These are phyloP conservation scores for Pimpla rufipes DNA, from an alignment of 2,888 invertebrate genomes.

Conservation along the genomic window DNA sequence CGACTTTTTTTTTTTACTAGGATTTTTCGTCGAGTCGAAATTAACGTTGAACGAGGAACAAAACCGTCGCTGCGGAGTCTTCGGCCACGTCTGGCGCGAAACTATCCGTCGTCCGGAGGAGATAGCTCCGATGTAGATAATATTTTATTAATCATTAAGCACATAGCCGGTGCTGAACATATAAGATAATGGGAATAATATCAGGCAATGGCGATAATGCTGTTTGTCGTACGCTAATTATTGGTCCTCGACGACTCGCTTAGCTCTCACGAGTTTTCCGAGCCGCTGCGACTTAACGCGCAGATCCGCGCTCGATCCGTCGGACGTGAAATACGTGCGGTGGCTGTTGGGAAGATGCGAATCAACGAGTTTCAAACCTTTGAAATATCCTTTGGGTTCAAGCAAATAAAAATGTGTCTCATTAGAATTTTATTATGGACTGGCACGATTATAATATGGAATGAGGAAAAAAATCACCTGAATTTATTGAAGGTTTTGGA, in stretches of 20 bases:
- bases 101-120: constrained; percentile 79
- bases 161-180: constrained; percentile 79
- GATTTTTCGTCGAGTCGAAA: too few relatives aligned
- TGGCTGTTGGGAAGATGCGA: neutral
- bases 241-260: constrained; percentile 68
- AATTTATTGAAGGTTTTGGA: too few relatives aligned
- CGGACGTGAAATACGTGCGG: neutral
- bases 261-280: constrained; percentile 6
- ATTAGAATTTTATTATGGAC: neutral
- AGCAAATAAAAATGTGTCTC: neutral
- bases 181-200: constrained; percentile 83
- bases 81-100: constrained; percentile 77
- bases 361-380: neutral
- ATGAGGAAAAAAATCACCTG: too few relatives aligned
- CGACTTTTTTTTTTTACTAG: constrained; percentile 6
- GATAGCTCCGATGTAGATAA: constrained; percentile 79
- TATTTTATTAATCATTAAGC: constrained; percentile 82
- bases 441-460: too few relatives aligned
- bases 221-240: constrained; percentile 79
- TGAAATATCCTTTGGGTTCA: neutral
- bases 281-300: neutral
- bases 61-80: constrained; percentile 66
- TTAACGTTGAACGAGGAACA: constrained; percentile 26
- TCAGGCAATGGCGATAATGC: constrained; percentile 81
- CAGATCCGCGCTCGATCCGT: constrained; percentile 4